phyloP scores from a whole-genome alignment of 2,888 invertebrate species.

The Eupithecia vulgata region DNA sequence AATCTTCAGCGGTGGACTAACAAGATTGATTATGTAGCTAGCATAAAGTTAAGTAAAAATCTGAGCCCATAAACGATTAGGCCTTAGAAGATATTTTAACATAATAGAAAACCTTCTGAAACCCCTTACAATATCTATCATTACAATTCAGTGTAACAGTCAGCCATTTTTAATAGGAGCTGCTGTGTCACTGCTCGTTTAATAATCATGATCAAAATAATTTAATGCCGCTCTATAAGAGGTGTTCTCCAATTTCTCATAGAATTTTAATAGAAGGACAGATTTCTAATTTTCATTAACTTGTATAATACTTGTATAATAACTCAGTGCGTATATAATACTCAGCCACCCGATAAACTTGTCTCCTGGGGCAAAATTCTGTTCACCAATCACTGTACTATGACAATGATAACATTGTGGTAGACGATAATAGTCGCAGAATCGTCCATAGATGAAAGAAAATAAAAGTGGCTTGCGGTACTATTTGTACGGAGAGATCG shows the following conservation, averaged over 20 bases:
- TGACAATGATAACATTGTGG: too few species aligned
- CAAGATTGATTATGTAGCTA: background rate
- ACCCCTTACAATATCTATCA: background rate
- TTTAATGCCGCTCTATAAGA: slow-evolving; percentile 41
- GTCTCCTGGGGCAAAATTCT: too few species aligned
- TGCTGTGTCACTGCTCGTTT: slow-evolving; percentile 59
- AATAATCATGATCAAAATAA: slow-evolving; percentile 62
- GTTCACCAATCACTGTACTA: too few species aligned
- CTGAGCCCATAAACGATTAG: background rate
- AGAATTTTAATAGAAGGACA: slow-evolving; percentile 15
- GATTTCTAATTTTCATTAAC: background rate
- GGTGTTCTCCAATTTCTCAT: slow-evolving; percentile 19
- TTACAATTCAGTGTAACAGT: slow-evolving; percentile 53
- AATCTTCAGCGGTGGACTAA: too few species aligned
- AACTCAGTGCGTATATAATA: background rate
- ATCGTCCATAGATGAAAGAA: too few species aligned
- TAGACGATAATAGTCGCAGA: too few species aligned
- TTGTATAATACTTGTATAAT: background rate
- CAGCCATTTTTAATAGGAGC: slow-evolving; percentile 54
- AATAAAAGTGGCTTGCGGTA: too few species aligned
- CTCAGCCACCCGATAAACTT: background rate
- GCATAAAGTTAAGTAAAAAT: background rate
- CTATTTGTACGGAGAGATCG: too few species aligned
- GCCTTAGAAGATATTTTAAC: background rate
- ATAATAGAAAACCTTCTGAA: background rate